Evolutionary conservation across 2,888 invertebrate species (phyloP).

Genomic region (Erebia palarica): DNA sequence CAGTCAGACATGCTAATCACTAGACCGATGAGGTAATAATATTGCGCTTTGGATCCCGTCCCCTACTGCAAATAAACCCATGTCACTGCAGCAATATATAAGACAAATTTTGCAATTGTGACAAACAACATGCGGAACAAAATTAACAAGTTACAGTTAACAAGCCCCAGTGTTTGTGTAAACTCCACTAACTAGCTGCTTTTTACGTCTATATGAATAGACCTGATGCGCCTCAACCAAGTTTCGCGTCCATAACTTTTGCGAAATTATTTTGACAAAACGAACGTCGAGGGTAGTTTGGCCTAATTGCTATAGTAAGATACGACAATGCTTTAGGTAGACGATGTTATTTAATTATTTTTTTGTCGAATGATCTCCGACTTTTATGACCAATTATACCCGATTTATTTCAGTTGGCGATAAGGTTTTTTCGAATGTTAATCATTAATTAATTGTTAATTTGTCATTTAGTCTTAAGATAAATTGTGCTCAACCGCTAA

Average conservation of each 20-base stretch:
- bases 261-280: conserved; percentile 45
- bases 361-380: too few species aligned
- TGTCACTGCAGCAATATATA: conserved; percentile 23
- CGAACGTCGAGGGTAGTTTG: conserved; percentile 37
- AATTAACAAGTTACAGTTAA: conserved; percentile 79
- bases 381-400: too few species aligned
- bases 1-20: too few species aligned
- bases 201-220: conserved; percentile 53
- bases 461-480: too few species aligned
- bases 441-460: too few species aligned
- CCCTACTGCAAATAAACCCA: conserved; percentile 12
- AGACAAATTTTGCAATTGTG: conserved; percentile 58
- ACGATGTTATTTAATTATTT: background rate
- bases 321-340: conserved; percentile 11
- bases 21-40: background rate
- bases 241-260: conserved; percentile 42
- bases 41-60: background rate
- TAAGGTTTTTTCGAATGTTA: too few species aligned
- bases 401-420: too few species aligned
- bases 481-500: too few species aligned
- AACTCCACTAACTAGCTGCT: conserved; percentile 72
- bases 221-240: conserved; percentile 39
- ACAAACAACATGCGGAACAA: conserved; percentile 65
- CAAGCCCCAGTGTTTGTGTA: conserved; percentile 71
- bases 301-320: conserved; percentile 23